These are phyloP conservation scores for Miichthys miiuy DNA, from an alignment of 2,797 vertebrate species.

Conservation along the genomic window DNA sequence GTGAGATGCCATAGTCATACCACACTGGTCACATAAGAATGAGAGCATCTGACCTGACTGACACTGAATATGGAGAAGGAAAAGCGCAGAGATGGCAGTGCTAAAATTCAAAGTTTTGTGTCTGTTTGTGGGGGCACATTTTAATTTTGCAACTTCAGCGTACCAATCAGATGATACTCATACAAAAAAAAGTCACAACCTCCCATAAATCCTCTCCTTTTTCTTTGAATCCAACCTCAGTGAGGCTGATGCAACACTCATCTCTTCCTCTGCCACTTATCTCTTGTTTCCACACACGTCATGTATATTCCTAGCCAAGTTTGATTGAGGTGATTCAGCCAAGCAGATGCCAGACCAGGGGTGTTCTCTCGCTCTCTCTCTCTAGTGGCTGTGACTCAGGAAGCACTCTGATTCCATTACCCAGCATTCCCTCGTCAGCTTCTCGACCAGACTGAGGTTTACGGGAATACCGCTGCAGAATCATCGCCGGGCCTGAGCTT, in stretches of 20 bases:
- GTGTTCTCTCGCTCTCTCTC: constrained; percentile 66
- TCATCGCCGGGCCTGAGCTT: constrained; percentile 82
- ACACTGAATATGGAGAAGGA: constrained; percentile 36
- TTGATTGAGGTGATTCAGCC: constrained; percentile 75
- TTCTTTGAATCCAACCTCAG: constrained; percentile 39
- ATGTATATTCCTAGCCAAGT: constrained; percentile 45
- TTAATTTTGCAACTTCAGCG: constrained; percentile 38
- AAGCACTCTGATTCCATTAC: constrained; percentile 78
- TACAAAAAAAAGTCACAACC: constrained; percentile 9
- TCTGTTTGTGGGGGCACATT: constrained; percentile 3
- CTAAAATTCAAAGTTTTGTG: not conserved
- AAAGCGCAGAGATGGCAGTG: not conserved
- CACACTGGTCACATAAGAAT: constrained; percentile 73
- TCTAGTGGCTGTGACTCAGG: constrained; percentile 75
- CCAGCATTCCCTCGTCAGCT: constrained; percentile 62
- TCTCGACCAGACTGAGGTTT: constrained; percentile 75
- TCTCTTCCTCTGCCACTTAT: constrained; percentile 54
- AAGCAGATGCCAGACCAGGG: constrained; percentile 67
- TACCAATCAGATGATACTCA: constrained; percentile 17
- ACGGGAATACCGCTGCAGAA: constrained; percentile 84
- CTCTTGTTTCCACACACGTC: constrained; percentile 62
- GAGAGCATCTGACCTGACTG: constrained; percentile 60
- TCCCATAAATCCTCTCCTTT: constrained; percentile 35
- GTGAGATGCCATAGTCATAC: constrained; percentile 70
- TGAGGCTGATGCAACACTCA: constrained; percentile 52